Evolutionary conservation across 2,113 vertebrate genomes (phyloP), one percentile per base, ranked within the genome.

Genomic region (Apeltes quadracus): DNA sequence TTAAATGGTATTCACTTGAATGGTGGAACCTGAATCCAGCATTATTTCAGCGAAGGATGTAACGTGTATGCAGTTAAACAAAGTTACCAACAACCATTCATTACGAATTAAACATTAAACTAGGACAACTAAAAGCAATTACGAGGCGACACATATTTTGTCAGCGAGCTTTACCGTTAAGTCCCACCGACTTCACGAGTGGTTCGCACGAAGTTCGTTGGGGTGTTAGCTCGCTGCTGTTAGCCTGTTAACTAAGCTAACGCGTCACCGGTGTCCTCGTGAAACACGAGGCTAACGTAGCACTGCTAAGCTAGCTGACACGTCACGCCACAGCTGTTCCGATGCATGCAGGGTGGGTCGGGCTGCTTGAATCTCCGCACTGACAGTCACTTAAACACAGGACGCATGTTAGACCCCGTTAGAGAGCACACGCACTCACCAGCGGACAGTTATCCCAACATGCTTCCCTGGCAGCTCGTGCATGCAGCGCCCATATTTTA

Each of bases 401-500:
- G 11, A 25, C 1, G 3, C 38, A 7, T 20, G 29, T 18, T 7
- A 5, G 15, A 23, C 4, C 22, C 2, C 16, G 8, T 48, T 41
- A 41, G 43, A 5, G 22, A 20, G 2, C 7, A 44, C 7, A 44
- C 11, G 43, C 43, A 77, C 75, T 85, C 51, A 84, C 56, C 70
- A 48, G n/a, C 63, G n/a, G 61, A 15, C 29, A 38, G 5, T 67
- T 76, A 25, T 41, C 23, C 34, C 18, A 62, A 48, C 20, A 65
- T 18, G 18, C 63, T 48, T 41, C 57, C 7, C 70, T 16, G 13
- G 5, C 15, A 25, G 70, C 36, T 48, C 16, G 23, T 1, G 9
- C 7, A 41, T 16, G 69, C 3, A 20, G 56, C 81, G 55, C 50
- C 85, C 85, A 91, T 88, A 44, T 76, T 89, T 79, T 84, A 89